Evolutionary conservation across 2,888 invertebrate species (phyloP).

Genomic region (Autographa gamma): DNA sequence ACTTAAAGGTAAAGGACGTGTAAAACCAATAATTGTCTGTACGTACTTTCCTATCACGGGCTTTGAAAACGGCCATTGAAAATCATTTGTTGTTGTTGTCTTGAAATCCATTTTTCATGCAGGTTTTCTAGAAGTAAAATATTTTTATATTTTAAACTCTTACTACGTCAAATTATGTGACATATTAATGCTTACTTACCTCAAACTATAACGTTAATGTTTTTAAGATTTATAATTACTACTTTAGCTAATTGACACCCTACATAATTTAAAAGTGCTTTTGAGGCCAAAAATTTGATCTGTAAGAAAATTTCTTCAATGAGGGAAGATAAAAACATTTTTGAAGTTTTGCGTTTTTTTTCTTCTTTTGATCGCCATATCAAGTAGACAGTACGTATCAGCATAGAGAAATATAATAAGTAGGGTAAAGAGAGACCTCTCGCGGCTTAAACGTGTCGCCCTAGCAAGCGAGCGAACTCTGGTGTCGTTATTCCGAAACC

Average conservation of each 20-base stretch:
- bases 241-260: slow-evolving; percentile 85
- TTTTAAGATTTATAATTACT: slow-evolving; percentile 84
- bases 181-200: slow-evolving; percentile 51
- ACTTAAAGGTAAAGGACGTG: background rate
- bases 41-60: slow-evolving; percentile 88
- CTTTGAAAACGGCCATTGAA: slow-evolving; percentile 89
- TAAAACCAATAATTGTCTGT: background rate
- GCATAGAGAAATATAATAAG: too few species aligned
- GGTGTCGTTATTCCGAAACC: too few species aligned
- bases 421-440: too few species aligned
- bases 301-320: slow-evolving; percentile 84
- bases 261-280: slow-evolving; percentile 87
- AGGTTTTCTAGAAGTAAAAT: slow-evolving; percentile 36
- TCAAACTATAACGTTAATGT: slow-evolving; percentile 78
- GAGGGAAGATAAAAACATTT: slow-evolving; percentile 88
- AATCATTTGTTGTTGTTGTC: slow-evolving; percentile 85
- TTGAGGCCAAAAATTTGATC: slow-evolving; percentile 84
- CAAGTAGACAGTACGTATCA: slow-evolving; percentile 33
- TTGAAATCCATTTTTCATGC: slow-evolving; percentile 81
- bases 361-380: slow-evolving; percentile 51
- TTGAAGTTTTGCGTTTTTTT: slow-evolving; percentile 79
- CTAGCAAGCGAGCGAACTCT: too few species aligned
- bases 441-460: too few species aligned
- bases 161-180: slow-evolving; percentile 34
- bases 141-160: slow-evolving; percentile 13